Base-by-base conservation (phyloP, 1,140 invertebrate genomes). In the Steinernema khuongi region DNA sequence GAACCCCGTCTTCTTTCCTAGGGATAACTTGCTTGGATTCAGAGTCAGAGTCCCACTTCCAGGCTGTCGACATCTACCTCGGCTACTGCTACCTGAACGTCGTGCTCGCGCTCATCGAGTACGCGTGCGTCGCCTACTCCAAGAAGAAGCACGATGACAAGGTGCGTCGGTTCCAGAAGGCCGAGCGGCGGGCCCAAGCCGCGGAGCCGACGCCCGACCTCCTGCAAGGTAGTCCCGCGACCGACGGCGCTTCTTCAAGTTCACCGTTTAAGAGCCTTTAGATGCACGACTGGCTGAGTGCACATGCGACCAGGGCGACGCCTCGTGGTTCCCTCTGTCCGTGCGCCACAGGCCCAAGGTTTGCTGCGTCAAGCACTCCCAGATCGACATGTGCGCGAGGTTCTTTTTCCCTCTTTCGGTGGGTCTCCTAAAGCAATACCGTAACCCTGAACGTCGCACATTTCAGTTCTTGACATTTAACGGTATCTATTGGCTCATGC, bases 71-170 rank as follows among this genome's bases (percentile, higher is more conserved):
- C 67, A 77, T 81, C 41, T 81, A 80, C 66, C 73, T 81, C n/a
- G 79, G 79, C n/a, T 79, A 73, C 50, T 80, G 77, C 60, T 81
- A 81, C 74, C 29, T 82, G 0, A 75, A 81, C 18, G 80, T 81
- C 11, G 79, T 81, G 32, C 31, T 81, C 7, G 80, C 80, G 7
- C 69, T 81, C 30, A 75, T 81, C 33, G 80, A 81, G 70, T 81
- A 78, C 66, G 80, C 80, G 0, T 72, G 66, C 33, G 80, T 81
- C 36, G 80, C 79, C 17, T 81, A 80, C 60, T 79, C 60, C 2
- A 79, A 78, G 43, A 79, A 79, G 68, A 79, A 79, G 60, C 74
- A 76, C 60, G 76, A 78, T 29, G 77, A 78, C 67, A 30, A 67
- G 60, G 22, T 41, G 26, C 11, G 71, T 17, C 71, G 72, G 41